Percentiles rank a stretch among this genome's conserved stretches.
Evolutionary conservation across 2,797 vertebrate species (phyloP).

Genomic region (Urocyon cinereoargenteus): DNA sequence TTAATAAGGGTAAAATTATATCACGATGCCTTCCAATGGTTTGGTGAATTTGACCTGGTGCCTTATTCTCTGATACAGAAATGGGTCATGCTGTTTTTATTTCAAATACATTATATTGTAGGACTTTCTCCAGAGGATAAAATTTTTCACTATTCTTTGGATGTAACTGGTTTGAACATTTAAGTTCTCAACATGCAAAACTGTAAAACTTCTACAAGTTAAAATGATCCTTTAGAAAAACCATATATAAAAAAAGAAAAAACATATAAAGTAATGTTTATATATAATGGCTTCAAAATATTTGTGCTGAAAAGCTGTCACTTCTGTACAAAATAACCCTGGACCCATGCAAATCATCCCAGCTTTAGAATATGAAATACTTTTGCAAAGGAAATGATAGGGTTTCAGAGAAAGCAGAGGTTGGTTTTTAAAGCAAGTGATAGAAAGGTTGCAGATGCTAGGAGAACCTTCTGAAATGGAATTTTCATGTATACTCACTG

Average conservation of each 20-base stretch:
- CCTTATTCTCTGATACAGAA: background rate
- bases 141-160: background rate
- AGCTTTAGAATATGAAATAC: background rate
- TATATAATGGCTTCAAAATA: slow-evolving; percentile 34
- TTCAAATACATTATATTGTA: slow-evolving; percentile 18
- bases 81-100: background rate
- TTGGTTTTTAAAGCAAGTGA: background rate
- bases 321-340: slow-evolving; percentile 29
- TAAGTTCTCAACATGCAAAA: slow-evolving; percentile 3
- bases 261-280: slow-evolving; percentile 21
- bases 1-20: slow-evolving; percentile 14
- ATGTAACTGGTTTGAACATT: background rate
- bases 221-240: slow-evolving; percentile 37
- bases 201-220: slow-evolving; percentile 6
- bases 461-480: background rate
- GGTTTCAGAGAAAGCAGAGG: background rate
- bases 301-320: slow-evolving; percentile 26
- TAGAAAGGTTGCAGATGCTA: rapidly evolving
- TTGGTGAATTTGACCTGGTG: background rate
- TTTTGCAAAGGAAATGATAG: slow-evolving; percentile 23
- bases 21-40: background rate
- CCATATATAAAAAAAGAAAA: too few species aligned
- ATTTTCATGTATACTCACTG: background rate
- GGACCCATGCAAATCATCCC: background rate
- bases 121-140: background rate